Evolutionary conservation across 1,140 invertebrate genomes (phyloP), one percentile per base, ranked within the genome.

Genomic region (Zaprionus davidi): DNA sequence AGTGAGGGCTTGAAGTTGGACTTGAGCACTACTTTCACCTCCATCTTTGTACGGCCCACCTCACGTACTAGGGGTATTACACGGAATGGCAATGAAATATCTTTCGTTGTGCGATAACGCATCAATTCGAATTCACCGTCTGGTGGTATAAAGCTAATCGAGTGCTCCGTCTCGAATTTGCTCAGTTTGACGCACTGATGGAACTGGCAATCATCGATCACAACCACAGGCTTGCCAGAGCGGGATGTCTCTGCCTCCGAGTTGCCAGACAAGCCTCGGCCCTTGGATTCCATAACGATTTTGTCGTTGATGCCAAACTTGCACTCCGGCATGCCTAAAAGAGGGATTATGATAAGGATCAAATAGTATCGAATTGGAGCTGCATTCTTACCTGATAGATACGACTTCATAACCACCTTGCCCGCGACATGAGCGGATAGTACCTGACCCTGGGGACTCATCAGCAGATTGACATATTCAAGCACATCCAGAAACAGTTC

Each of bases 221-320:
- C 99, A 65, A 99, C 99, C 13, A 99, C 97, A 0, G 98, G 97
- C 93, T 98, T 98, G 49, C 97, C 97, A 28, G 97, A 97, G 64
- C 97, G 94, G 11, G 96, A 96, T 17, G 97, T 95, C 86, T 99
- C 98, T 70, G 95, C 95, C 93, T 99, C 98, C 67, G 95, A 94
- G 51, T 95, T 95, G 11, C 95, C 95, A 44, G 96, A 94, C 3
- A 95, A 94, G 9, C 94, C 94, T 81, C 91, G 96, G 5, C 98
- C 98, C 93, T 99, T 99, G 1, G 97, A 97, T 87, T 99, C 99
- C 97, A 99, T 99, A 1, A 99, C 97, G 66, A 99, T 97, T 93
- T 99, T 99, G 91, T 99, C 99, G 91, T 99, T 99, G 85, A 99
- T 99, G 15, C 99, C 99, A 94, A 99, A 99, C 94, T 99, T 99